phyloP scores from a whole-genome alignment of 1,140 invertebrate genomes.

The Daktulosphaira vitifoliae region DNA sequence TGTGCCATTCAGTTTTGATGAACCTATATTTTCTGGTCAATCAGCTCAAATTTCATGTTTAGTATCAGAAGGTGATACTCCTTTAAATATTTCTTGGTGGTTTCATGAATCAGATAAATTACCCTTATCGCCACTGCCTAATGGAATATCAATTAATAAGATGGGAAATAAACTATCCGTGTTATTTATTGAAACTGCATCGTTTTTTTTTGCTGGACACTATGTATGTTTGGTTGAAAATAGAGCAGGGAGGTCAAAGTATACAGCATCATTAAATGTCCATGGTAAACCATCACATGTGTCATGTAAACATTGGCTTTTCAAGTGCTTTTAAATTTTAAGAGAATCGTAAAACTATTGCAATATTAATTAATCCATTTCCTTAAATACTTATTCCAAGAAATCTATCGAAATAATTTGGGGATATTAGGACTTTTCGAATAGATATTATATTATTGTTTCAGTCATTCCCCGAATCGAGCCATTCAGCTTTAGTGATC shows the following conservation, averaged over 20 bases:
- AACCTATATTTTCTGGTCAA: constrained; percentile 46
- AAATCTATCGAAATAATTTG: neutral
- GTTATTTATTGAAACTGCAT: constrained; percentile 54
- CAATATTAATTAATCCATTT: neutral
- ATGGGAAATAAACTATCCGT: constrained; percentile 59
- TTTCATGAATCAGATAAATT: constrained; percentile 38
- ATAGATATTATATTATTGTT: constrained; percentile 37
- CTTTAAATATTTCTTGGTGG: constrained; percentile 41
- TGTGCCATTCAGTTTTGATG: constrained; percentile 47
- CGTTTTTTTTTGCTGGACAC: constrained; percentile 45
- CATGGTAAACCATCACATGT: constrained; percentile 43
- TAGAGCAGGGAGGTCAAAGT: constrained; percentile 41
- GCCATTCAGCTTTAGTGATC: constrained; percentile 48
- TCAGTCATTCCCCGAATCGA: constrained; percentile 54
- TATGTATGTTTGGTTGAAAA: constrained; percentile 47
- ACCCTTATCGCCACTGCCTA: constrained; percentile 9
- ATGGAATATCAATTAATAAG: constrained; percentile 44
- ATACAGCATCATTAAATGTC: constrained; percentile 45
- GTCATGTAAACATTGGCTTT: constrained; percentile 33
- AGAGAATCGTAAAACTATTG: neutral
- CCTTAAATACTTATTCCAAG: neutral
- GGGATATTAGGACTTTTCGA: no score
- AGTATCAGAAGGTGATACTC: constrained; percentile 44
- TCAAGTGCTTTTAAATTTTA: neutral
- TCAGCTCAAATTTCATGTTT: constrained; percentile 42